phyloP scores from a whole-genome alignment of 2,113 vertebrate species.

The Stegastes partitus region DNA sequence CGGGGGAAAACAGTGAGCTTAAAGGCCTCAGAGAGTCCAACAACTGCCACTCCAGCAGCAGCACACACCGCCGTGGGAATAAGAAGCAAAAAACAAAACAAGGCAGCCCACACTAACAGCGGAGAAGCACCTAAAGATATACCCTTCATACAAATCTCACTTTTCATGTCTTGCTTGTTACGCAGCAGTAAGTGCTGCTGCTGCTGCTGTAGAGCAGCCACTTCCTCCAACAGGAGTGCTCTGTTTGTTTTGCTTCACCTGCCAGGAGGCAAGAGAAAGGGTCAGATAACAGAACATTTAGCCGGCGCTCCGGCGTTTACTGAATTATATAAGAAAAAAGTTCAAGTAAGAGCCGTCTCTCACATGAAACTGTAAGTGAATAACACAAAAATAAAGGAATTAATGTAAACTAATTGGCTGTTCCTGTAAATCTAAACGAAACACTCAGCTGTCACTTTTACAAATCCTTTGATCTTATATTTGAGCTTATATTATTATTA shows the following conservation, averaged over 20 bases:
- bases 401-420: background rate
- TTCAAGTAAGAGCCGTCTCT: background rate
- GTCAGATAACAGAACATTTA: constrained; percentile 3
- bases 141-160: constrained; percentile 42
- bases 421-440: background rate
- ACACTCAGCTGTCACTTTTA: no score
- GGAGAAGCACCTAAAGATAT: constrained; percentile 55
- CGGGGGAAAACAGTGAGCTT: constrained; percentile 67
- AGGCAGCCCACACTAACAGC: constrained; percentile 30
- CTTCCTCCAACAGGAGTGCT: constrained; percentile 28
- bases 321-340: no score
- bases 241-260: constrained; percentile 28
- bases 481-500: no score
- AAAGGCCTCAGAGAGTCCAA: constrained; percentile 70
- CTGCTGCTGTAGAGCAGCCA: constrained; percentile 1
- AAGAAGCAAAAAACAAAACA: constrained; percentile 23
- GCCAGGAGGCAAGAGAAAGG: constrained; percentile 19
- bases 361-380: background rate
- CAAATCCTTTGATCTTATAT: no score
- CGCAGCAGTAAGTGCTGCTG: constrained; percentile 16
- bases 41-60: constrained; percentile 71
- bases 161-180: constrained; percentile 40
- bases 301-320: background rate
- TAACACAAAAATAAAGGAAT: background rate
- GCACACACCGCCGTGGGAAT: constrained; percentile 60